Percentiles rank a stretch among this genome's conserved stretches.
phyloP scores from a whole-genome alignment of 2,113 vertebrate genomes.

The Numida meleagris region DNA sequence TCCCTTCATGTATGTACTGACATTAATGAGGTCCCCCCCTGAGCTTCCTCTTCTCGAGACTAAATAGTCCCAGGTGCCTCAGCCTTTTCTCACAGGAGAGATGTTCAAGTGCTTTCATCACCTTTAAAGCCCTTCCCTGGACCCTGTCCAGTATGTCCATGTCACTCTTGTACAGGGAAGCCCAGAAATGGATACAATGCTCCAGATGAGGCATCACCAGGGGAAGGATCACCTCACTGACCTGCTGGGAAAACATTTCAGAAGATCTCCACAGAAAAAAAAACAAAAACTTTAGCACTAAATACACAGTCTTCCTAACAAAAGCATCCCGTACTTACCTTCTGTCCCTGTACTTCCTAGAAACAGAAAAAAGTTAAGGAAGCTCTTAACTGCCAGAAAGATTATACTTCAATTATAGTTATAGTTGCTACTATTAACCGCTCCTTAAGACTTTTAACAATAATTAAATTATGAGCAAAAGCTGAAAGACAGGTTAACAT shows the following conservation, averaged over 20 bases:
- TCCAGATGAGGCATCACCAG: background rate
- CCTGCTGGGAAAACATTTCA: constrained; percentile 7
- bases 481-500: background rate
- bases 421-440: background rate
- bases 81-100: background rate
- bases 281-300: background rate
- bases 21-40: background rate
- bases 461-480: background rate
- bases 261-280: constrained; percentile 15
- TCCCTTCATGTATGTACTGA: background rate
- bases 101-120: background rate
- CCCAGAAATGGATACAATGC: background rate
- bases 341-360: background rate
- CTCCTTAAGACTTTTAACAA: background rate
- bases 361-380: background rate
- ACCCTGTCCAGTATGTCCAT: background rate
- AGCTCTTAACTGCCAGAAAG: background rate
- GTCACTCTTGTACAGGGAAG: background rate
- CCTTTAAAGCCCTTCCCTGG: background rate
- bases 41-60: background rate
- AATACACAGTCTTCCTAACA: constrained; percentile 24
- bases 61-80: background rate
- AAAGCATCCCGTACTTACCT: background rate
- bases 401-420: background rate
- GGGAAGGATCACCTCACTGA: background rate